Base-by-base conservation (phyloP, 2,888 invertebrate genomes). In the Tipula confusa region DNA sequence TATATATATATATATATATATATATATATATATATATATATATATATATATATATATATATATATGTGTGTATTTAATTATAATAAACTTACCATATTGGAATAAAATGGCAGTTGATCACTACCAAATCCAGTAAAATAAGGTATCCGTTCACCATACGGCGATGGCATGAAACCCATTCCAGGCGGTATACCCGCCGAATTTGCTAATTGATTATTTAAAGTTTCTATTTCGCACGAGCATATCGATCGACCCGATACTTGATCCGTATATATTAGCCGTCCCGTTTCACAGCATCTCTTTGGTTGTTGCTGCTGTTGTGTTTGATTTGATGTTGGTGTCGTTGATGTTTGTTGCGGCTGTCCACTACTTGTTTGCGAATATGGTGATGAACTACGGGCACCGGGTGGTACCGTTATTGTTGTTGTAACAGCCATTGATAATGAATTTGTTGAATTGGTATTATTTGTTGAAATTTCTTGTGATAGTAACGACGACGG, bases 201-300 rank as follows among this genome's bases (percentile, higher is more conserved):
- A 82, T 89, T 91, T 43, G 92, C 94, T 85, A 96, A 92, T 88
- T 96, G 92, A 87, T 93, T 93, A 87, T 90, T 91, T 87, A 97
- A 93, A 87, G 97, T 93, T 91, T 96, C 96, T 91, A 96, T 96
- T 90, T 96, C 96, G 90, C 96, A 96, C 87, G 96, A 96, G 91
- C 96, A 96, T 85, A 96, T 94, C 84, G 95, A 95, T 90, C 96
- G 96, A 84, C 96, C 96, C 86, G 96, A 95, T 86, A 96, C 92
- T 80, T 96, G 96, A 90, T 96, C 96, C 88, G 96, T 96, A 91
- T 96, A 96, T 89, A 97, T 93, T 85, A 97, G 95, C 87, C 97
- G 93, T 86, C 97, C 97, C 86, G 97, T 96, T 91, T 97, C 97
- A 91, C 97, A 97, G 91, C 97, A 97, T 87, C 96, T 88, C 84